phyloP scores from a whole-genome alignment of 1,140 invertebrate species.

The Aphidius gifuensis region DNA sequence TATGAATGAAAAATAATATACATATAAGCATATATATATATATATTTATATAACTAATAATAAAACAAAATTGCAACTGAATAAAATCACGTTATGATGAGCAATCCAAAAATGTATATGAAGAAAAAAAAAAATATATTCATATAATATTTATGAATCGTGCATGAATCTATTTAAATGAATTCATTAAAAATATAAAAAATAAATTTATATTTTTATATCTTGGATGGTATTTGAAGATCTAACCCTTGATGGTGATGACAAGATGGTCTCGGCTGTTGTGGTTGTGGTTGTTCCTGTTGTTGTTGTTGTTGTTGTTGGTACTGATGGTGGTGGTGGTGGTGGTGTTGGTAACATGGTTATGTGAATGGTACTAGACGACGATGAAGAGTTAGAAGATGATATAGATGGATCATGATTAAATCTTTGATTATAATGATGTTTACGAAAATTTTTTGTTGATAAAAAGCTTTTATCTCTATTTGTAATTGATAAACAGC shows the following conservation, averaged over 20 bases:
- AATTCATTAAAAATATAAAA: slow-evolving; percentile 22
- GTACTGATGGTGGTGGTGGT: slow-evolving; percentile 36
- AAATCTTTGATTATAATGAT: slow-evolving; percentile 23
- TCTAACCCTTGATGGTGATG: slow-evolving; percentile 52
- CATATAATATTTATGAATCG: background rate
- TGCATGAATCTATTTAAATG: background rate
- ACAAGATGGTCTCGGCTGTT: slow-evolving; percentile 35
- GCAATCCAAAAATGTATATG: no score
- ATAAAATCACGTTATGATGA: no score
- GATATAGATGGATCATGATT: slow-evolving; percentile 36
- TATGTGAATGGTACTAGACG: slow-evolving; percentile 51
- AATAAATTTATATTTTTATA: background rate
- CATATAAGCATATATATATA: no score
- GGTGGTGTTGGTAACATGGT: slow-evolving; percentile 44
- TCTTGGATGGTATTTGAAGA: slow-evolving; percentile 17
- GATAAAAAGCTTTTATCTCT: slow-evolving; percentile 34
- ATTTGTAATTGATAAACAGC: slow-evolving; percentile 27
- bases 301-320: slow-evolving; percentile 36
- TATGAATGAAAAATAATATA: no score
- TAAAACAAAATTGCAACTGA: no score
- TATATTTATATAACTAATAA: no score
- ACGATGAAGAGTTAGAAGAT: slow-evolving; percentile 49
- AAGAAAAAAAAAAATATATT: no score
- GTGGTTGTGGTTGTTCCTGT: slow-evolving; percentile 37
- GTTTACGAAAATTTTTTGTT: slow-evolving; percentile 34